Base-by-base conservation (phyloP, 2,888 invertebrate species). In the Cephus nigrinus region DNA sequence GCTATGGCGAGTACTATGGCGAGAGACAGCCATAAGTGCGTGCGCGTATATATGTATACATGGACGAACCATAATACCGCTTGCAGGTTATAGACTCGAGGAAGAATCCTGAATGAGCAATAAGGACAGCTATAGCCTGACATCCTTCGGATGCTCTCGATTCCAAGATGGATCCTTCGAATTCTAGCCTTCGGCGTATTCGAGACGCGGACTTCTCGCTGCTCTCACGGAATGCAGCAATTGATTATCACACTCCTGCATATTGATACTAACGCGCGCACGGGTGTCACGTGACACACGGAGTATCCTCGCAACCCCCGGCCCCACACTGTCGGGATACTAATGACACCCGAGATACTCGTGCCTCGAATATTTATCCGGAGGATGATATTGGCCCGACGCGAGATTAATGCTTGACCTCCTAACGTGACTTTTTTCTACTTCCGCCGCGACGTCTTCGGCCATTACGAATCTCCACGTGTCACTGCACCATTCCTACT, bases 321-420 rank as follows among this genome's bases (percentile, higher is more conserved):
- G 31, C 15, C 32, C 5, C n/a, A 68, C 32, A 15, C 55, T 73
- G 31, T 55, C 34, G 74, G 33, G 81, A 78, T 83, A 84, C 85
- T 84, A 84, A 85, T 85, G 85, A 84, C 84, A 85, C 83, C 55
- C 76, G 78, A 74, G 80, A 76, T 81, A 80, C 88, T 90, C 90
- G 89, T 90, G 90, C 89, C 88, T 89, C 87, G 90, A 91, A 91
- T 91, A 90, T 90, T 55, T 88, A 88, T 89, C 88, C 87, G 81
- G 78, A 33, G 82, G 79, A 73, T 87, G 88, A 90, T 90, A 90
- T 90, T 90, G 88, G 89, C 88, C 88, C 88, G 87, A 84, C 84
- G 86, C 87, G 88, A 90, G 90, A 91, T 90, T 90, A 90, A 91
- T 90, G 90, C 88, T 91, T 89, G 87, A 71, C 76, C 76, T 78